Evolutionary conservation across 2,888 invertebrate genomes (phyloP).

Genomic region (Chrysina gloriosa): DNA sequence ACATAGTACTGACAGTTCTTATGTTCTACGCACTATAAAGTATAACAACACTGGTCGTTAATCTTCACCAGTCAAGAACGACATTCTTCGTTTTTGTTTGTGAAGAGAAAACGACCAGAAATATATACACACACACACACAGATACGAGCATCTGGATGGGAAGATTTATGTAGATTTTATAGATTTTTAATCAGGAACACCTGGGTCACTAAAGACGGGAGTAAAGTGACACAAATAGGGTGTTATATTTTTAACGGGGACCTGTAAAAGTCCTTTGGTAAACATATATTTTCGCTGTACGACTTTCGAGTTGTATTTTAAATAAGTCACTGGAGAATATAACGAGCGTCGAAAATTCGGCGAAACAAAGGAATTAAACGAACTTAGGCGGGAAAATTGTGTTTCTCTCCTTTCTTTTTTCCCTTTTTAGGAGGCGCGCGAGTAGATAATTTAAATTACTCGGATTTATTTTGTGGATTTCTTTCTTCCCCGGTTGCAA

Average conservation of each 20-base stretch:
- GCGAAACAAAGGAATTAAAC: conserved; percentile 46
- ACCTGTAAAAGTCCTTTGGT: conserved; percentile 36
- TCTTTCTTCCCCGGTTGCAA: conserved; percentile 39
- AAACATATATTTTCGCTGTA: conserved; percentile 40
- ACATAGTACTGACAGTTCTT: too few species aligned
- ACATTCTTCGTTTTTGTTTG: conserved; percentile 18
- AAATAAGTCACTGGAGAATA: conserved; percentile 36
- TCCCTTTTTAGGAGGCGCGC: conserved; percentile 32
- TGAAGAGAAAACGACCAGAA: conserved; percentile 10
- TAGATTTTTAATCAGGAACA: conserved; percentile 50
- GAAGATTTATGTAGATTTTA: conserved; percentile 47
- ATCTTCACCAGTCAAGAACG: conserved; percentile 10
- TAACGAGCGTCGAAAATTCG: conserved; percentile 37
- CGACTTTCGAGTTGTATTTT: conserved; percentile 38
- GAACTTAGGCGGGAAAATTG: conserved; percentile 43
- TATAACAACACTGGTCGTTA: conserved; percentile 5
- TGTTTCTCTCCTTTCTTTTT: too few species aligned
- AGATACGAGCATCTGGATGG: conserved; percentile 21
- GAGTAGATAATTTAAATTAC: conserved; percentile 49
- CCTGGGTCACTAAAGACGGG: conserved; percentile 46
- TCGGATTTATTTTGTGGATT: conserved; percentile 47
- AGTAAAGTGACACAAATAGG: conserved; percentile 27
- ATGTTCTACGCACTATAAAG: conserved; percentile 10
- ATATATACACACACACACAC: conserved; percentile 16
- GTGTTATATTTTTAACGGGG: conserved; percentile 42